These are phyloP conservation scores for Tenebrosternarchus preto DNA, from an alignment of 2,113 vertebrate genomes.

Conservation along the genomic window DNA sequence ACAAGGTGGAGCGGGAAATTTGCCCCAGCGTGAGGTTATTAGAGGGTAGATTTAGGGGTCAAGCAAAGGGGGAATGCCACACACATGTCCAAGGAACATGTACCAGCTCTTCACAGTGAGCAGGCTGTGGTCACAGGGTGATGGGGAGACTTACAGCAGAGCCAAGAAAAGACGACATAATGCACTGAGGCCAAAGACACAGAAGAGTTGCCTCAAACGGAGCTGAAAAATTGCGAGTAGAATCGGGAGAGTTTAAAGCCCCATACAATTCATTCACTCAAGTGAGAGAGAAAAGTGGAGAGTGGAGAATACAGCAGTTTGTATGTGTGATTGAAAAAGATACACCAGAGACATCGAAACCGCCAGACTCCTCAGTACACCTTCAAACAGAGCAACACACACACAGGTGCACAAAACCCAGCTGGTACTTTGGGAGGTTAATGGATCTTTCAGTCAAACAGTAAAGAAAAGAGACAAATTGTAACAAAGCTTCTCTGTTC, in stretches of 20 bases:
- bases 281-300: background rate
- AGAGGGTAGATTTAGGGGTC: slow-evolving; percentile 21
- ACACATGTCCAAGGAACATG: slow-evolving; percentile 33
- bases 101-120: background rate
- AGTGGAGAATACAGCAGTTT: background rate
- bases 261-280: background rate
- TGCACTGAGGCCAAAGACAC: background rate
- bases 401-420: background rate
- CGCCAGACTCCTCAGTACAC: slow-evolving; percentile 9
- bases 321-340: background rate
- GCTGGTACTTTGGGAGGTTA: slow-evolving; percentile 20
- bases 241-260: background rate
- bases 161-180: slow-evolving; percentile 1
- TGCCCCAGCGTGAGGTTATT: slow-evolving; percentile 44
- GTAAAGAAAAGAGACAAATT: slow-evolving; percentile 24
- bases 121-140: background rate
- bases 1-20: slow-evolving; percentile 16
- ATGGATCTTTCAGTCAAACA: slow-evolving; percentile 30
- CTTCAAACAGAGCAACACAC: background rate
- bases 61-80: slow-evolving; percentile 30
- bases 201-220: background rate
- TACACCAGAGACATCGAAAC: background rate
- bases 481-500: slow-evolving; percentile 12
- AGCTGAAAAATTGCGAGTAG: no score
- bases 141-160: background rate